phyloP scores from a whole-genome alignment of 2,797 vertebrate species.

The Sebastes nivosus region DNA sequence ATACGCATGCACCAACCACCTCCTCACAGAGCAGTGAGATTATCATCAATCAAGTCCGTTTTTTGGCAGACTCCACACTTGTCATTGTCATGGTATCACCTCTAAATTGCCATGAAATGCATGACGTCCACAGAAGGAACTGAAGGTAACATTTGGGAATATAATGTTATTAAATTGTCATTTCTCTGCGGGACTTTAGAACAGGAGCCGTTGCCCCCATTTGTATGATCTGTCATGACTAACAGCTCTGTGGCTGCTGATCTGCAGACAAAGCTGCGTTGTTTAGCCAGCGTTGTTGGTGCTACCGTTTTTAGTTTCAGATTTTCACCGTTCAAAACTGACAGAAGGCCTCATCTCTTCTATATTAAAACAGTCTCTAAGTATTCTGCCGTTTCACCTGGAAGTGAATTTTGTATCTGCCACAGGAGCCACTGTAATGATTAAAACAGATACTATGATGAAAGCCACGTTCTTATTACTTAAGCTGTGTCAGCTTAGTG shows the following conservation, averaged over 20 bases:
- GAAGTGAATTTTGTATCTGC: conserved; percentile 53
- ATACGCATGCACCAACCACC: background rate
- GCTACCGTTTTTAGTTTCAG: background rate
- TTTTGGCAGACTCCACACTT: conserved; percentile 1
- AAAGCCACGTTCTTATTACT: conserved; percentile 71
- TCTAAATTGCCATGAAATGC: conserved; percentile 23
- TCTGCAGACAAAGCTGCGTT: conserved; percentile 8
- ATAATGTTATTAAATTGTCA: conserved; percentile 18
- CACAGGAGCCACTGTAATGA: conserved; percentile 63
- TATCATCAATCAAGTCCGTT: conserved; percentile 14
- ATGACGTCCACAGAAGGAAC: conserved; percentile 5
- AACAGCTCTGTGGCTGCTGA: background rate
- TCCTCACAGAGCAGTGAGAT: background rate
- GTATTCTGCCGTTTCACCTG: conserved; percentile 48
- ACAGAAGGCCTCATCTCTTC: background rate
- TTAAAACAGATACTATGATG: conserved; percentile 73
- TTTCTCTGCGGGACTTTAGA: conserved; percentile 8
- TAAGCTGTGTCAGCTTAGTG: conserved; percentile 72
- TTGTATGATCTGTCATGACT: conserved; percentile 21
- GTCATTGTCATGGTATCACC: conserved; percentile 3
- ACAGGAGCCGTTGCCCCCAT: background rate
- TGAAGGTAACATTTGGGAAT: conserved; percentile 18
- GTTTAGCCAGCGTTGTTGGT: background rate
- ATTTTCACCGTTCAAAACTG: background rate
- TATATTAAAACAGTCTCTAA: background rate